Conservation (phyloP, 2,113 vertebrate genomes). For the Callocephalon fimbriatum region DNA sequence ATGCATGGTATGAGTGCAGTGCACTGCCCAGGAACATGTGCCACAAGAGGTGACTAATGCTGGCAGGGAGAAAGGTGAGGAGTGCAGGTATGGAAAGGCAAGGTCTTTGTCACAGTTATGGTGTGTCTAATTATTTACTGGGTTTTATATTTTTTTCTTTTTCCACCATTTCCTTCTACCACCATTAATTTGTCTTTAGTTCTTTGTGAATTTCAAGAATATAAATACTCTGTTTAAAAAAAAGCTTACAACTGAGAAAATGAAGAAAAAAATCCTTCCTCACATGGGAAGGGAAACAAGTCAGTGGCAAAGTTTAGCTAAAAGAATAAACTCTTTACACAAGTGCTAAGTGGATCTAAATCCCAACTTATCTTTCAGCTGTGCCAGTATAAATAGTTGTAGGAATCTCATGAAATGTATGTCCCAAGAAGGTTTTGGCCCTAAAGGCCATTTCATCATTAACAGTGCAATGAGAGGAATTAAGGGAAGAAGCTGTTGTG, state of each 20-base stretch:
- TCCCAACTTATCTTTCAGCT: not conserved
- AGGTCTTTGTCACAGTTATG: not conserved
- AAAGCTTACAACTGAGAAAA: not conserved
- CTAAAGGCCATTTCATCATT: not conserved
- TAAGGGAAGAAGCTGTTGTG: not conserved
- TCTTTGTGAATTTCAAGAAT: not conserved
- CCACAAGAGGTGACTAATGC: not conserved
- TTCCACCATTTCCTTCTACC: not conserved
- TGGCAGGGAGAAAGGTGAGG: not conserved
- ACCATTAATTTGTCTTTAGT: not conserved
- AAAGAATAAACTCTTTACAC: not conserved
- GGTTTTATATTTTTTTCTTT: not conserved
- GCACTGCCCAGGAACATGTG: not conserved
- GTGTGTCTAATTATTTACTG: not conserved
- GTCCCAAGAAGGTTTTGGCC: not conserved
- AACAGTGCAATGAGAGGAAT: not conserved
- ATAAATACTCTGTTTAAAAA: not conserved
- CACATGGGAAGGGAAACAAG: not conserved
- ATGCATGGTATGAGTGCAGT: not conserved
- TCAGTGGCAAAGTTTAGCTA: not conserved
- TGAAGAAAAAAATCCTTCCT: not conserved
- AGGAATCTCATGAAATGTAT: not conserved
- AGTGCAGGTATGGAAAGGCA: not conserved
- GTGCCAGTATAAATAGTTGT: not conserved
- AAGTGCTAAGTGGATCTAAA: constrained; percentile 1